These are phyloP conservation scores for Cynodonichthys magdalenae DNA, from an alignment of 2,797 vertebrate species.

Conservation along the genomic window DNA sequence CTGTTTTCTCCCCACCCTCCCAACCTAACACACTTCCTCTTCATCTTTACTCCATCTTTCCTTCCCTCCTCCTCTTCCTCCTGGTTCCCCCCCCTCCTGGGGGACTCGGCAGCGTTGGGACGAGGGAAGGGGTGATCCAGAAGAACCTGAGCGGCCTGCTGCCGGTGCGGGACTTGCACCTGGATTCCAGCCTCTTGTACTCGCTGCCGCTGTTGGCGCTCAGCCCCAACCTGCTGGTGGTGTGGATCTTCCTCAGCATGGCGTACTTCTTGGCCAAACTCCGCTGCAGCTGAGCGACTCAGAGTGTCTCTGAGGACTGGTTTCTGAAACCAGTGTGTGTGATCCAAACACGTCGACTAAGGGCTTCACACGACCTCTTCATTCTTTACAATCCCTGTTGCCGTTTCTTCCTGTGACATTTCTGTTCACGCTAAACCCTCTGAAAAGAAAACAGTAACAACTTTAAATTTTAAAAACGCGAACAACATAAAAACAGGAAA, in stretches of 20 bases:
- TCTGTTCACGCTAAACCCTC: conserved; percentile 2
- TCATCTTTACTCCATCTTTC: conserved; percentile 28
- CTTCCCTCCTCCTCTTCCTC: conserved; percentile 29
- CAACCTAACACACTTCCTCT: conserved; percentile 8
- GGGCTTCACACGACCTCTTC: conserved; percentile 33
- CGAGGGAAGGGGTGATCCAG: conserved; percentile 98
- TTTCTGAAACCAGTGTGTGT: conserved; percentile 51
- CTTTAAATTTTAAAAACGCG: too few species aligned
- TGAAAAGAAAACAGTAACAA: not conserved
- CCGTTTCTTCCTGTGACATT: not conserved
- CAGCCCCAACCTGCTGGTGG: conserved; percentile 97
- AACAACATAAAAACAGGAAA: too few species aligned
- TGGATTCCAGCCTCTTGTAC: conserved; percentile 98
- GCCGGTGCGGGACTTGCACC: conserved; percentile 94
- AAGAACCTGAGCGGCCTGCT: conserved; percentile 99
- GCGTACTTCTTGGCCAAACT: conserved; percentile 94
- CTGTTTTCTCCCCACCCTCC: conserved; percentile 75
- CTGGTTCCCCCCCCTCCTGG: conserved; percentile 63
- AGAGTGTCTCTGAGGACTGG: not conserved
- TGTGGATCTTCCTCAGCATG: conserved; percentile 97
- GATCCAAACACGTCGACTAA: conserved; percentile 32
- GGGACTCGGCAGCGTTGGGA: conserved; percentile 94
- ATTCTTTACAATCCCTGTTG: not conserved
- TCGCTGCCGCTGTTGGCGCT: conserved; percentile 96
- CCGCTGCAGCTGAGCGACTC: conserved; percentile 90